Base-by-base conservation (phyloP, 1,140 invertebrate species). In the Callitettix versicolor region DNA sequence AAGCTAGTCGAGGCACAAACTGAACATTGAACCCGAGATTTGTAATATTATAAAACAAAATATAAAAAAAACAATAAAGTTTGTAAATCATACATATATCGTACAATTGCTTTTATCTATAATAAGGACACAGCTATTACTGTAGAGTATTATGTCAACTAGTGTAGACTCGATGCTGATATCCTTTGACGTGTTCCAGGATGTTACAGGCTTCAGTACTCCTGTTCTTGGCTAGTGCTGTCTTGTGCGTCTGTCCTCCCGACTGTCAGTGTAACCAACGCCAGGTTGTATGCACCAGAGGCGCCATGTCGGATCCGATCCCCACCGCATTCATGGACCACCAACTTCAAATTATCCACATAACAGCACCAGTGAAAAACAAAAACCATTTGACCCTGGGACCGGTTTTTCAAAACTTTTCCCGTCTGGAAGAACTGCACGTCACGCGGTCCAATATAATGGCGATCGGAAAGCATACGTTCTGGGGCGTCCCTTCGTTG, bases 361-460 rank as follows among this genome's bases (percentile, higher is more conserved):
- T 91, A 43, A 75, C 79, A 0, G 81, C 85, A 0, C 84, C 86
- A 1, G 66, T 75, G 15, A 67, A 76, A 34, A 69, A 73, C 55
- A 73, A 74, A 12, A 89, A 89, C 66, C 69, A 71, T 40, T 71
- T 90, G 9, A 84, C 82, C 1, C 82, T 90, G 54, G 84, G 85
- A 1, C 78, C 85, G 24, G 79, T 86, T 36, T 85, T 86, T 67
- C 73, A 76, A 14, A 72, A 77, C 48, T 85, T 86, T 64, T 71
- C 70, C 38, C 73, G 79, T 44, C 71, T 91, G 22, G 78, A 84
- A 67, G 82, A 88, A 67, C 69, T 91, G 1, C 81, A 82, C 61
- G 86, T 91, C 38, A 80, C 79, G 1, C 75, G 81, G 55, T 88
- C 84, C 1, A 83, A 83, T 62, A 71, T 91, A 4, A 85, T 86